Evolutionary conservation across 2,797 vertebrate genomes (phyloP).

Genomic region (Synaphobranchus kaupii): DNA sequence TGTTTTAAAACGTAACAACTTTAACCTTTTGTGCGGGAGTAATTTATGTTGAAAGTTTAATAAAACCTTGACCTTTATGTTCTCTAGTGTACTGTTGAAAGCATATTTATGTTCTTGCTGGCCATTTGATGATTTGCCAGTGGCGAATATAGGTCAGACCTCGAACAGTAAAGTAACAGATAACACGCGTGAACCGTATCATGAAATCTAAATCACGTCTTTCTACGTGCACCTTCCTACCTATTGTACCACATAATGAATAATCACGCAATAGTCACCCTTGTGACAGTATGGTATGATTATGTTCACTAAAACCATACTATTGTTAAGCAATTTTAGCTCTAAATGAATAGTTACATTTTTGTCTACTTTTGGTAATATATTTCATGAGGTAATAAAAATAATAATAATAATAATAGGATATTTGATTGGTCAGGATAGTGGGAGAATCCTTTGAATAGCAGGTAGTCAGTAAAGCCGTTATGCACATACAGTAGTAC

Average conservation of each 20-base stretch:
- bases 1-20: slow-evolving; percentile 14
- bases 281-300: background rate
- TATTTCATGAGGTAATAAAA: background rate
- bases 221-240: background rate
- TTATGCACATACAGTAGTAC: background rate
- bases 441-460: background rate
- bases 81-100: background rate
- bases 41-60: background rate
- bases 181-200: slow-evolving; percentile 46
- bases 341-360: background rate
- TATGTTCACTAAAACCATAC: background rate
- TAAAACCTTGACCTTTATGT: slow-evolving; percentile 21
- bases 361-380: background rate
- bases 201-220: slow-evolving; percentile 56
- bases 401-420: background rate
- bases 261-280: background rate
- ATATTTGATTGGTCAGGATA: background rate
- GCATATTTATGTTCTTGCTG: slow-evolving; percentile 12
- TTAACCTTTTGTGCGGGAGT: background rate
- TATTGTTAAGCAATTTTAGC: background rate
- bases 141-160: slow-evolving; percentile 13
- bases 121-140: background rate
- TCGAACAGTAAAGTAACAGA: slow-evolving; percentile 43
- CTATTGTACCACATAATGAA: background rate
- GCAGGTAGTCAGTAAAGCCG: background rate